Evolutionary conservation across 2,888 invertebrate genomes (phyloP), one percentile per base, ranked within the genome.

Genomic region (Kuschelorhynchus macadamiae): DNA sequence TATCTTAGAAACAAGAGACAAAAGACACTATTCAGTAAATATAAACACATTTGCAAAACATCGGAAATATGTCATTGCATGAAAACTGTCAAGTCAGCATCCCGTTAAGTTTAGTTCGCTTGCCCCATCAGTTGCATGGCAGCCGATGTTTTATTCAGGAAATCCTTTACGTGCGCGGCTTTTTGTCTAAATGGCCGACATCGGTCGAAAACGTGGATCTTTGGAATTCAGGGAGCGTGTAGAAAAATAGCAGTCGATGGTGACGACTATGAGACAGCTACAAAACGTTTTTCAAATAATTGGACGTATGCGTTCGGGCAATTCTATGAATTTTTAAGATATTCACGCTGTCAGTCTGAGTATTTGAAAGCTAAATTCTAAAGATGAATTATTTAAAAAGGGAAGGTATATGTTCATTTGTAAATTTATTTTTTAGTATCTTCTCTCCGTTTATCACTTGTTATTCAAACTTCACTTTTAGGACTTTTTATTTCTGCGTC

Each of bases 191-290:
- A 70, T 70, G 57, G 69, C 25, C 36, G 33, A 46, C 44, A 61
- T 71, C 72, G 57, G 69, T 41, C 36, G 33, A 46, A 53, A 61
- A 72, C 72, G 73, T 74, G 71, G 68, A 72, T 72, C 74, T 76
- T 74, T 74, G 65, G 70, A 73, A 75, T 76, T 75, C 75, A 73
- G 73, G 70, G 68, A 72, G 71, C 75, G 75, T 74, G 56, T 46
- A 16, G 53, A 59, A 63, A 44, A 59, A 18, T 47, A 46, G 12
- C 17, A 11, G 46, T 59, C 33, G 32, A 47, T 47, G 44, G 20
- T 41, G 49, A 61, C 20, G 20, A 42, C 14, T 11, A 39, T 42
- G 30, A 52, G 52, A 49, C 49, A 49, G n/a, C 49, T 16, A 49
- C 21, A 49, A 25, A 25, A 12, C 30, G 49, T 5, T 18, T 21